phyloP scores from a whole-genome alignment of 2,113 vertebrate species.

The Apeltes quadracus region DNA sequence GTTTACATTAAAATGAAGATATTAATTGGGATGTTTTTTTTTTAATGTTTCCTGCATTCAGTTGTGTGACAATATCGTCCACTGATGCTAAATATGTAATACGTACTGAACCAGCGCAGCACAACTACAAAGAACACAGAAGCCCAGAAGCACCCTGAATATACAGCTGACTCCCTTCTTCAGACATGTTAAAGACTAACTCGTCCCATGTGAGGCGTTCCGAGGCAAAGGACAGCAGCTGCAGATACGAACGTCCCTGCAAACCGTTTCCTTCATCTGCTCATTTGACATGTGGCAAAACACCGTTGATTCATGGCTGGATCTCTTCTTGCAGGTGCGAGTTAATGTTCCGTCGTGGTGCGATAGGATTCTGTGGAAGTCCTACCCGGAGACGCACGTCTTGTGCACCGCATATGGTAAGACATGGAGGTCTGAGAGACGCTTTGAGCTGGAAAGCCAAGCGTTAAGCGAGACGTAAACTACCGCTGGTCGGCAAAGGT shows the following conservation, averaged over 20 bases:
- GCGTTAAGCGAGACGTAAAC: background rate
- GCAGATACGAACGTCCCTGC: constrained; percentile 47
- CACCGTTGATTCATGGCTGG: background rate
- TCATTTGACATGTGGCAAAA: background rate
- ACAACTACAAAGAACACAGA: constrained; percentile 7
- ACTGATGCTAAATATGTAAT: background rate
- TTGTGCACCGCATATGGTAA: constrained; percentile 87
- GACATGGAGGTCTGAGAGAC: constrained; percentile 16
- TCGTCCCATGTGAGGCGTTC: constrained; percentile 27
- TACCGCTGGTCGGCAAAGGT: background rate
- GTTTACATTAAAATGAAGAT: background rate
- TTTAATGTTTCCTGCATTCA: background rate
- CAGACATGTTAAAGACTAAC: constrained; percentile 35
- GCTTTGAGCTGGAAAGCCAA: background rate
- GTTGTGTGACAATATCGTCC: background rate
- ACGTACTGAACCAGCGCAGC: background rate
- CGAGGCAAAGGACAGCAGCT: constrained; percentile 46
- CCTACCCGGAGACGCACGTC: constrained; percentile 85
- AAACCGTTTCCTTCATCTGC: background rate
- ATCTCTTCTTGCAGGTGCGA: constrained; percentile 77
- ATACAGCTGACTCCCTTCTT: constrained; percentile 22
- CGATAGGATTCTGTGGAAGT: constrained; percentile 90
- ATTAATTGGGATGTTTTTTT: background rate
- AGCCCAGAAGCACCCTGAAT: constrained; percentile 5
- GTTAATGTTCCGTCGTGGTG: constrained; percentile 90